phyloP scores from a whole-genome alignment of 2,797 vertebrate genomes.

The Orientallactaga sibirica region DNA sequence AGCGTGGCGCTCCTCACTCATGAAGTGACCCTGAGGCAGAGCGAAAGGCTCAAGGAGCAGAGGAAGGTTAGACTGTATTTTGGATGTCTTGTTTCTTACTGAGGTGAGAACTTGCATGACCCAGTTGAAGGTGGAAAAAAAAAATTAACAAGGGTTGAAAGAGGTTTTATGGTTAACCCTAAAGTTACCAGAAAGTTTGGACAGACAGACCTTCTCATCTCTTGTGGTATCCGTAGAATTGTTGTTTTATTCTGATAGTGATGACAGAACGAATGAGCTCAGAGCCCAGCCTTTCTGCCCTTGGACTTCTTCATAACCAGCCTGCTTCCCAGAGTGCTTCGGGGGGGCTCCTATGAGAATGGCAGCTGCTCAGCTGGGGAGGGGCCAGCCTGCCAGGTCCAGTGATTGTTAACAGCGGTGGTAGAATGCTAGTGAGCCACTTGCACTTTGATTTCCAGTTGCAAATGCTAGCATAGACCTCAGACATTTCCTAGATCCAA shows the following conservation, averaged over 20 bases:
- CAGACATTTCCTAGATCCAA: background rate
- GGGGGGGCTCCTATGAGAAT: background rate
- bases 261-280: constrained; percentile 10
- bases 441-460: constrained; percentile 13
- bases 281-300: background rate
- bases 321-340: background rate
- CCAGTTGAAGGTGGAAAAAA: background rate
- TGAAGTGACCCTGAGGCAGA: background rate
- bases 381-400: background rate
- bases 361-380: background rate
- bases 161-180: constrained; percentile 53
- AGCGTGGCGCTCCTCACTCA: fast-evolving
- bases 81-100: background rate
- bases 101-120: constrained; percentile 4
- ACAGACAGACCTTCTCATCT: background rate
- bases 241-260: background rate
- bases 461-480: background rate
- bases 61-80: background rate
- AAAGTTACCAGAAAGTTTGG: constrained; percentile 53
- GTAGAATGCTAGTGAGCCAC: no score
- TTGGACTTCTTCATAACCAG: background rate
- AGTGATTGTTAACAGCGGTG: background rate
- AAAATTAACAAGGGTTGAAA: constrained; percentile 35
- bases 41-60: background rate
- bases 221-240: background rate